A percentile compares a stretch with the other conserved stretches of the same genome.
These are phyloP conservation scores for Drosophila tristis DNA, from an alignment of 1,140 invertebrate species.

Conservation along the genomic window DNA sequence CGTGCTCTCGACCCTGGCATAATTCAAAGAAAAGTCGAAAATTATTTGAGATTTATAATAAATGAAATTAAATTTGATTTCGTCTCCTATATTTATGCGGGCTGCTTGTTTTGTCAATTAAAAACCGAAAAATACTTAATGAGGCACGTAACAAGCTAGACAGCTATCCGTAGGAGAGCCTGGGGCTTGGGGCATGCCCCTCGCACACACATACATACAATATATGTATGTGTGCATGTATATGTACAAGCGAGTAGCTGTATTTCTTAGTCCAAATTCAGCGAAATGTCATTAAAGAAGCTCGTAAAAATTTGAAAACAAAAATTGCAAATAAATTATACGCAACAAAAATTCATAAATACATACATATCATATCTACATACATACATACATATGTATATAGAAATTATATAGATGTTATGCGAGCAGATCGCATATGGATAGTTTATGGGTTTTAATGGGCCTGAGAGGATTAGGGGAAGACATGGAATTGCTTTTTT, in stretches of 20 bases:
- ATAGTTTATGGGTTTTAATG: not conserved
- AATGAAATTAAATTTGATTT: conserved; percentile 36
- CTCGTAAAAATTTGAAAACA: conserved; percentile 65
- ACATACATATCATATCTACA: conserved; percentile 15
- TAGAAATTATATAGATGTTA: conserved; percentile 31
- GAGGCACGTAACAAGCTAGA: conserved; percentile 71
- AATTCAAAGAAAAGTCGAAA: conserved; percentile 37
- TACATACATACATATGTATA: conserved; percentile 24
- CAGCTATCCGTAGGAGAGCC: conserved; percentile 16
- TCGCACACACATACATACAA: not conserved
- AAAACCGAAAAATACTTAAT: conserved; percentile 77
- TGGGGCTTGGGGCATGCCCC: not conserved
- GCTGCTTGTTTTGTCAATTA: conserved; percentile 65
- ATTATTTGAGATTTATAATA: conserved; percentile 41
- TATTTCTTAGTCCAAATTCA: conserved; percentile 46
- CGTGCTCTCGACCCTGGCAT: conserved; percentile 26
- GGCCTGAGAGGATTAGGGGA: conserved; percentile 14
- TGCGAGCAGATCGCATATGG: conserved; percentile 25
- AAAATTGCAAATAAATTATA: conserved; percentile 47
- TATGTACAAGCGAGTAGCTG: not conserved
- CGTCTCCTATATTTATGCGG: conserved; percentile 20
- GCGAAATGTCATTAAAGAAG: conserved; percentile 72
- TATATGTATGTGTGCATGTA: too few relatives aligned
- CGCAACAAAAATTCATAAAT: conserved; percentile 21
- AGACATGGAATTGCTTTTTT: conserved; percentile 2